Evolutionary conservation across 2,888 invertebrate species (phyloP).

Genomic region (Hypsopygia costalis): DNA sequence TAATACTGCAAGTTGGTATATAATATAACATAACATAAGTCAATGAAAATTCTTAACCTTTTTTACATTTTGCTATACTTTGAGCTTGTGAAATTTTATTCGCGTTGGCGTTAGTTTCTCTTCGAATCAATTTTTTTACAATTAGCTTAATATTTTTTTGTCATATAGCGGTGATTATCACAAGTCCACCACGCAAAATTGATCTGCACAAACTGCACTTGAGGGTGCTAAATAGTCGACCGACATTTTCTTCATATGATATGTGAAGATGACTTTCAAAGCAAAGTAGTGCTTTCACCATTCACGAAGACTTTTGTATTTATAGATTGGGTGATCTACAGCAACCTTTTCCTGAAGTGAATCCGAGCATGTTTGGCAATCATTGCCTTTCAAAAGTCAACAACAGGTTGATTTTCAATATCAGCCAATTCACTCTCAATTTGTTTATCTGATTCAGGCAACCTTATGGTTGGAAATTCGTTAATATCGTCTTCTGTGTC

Average conservation of each 20-base stretch:
- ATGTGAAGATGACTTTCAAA: constrained; percentile 1
- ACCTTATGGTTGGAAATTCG: background rate
- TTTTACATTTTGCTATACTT: background rate
- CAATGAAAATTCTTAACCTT: too few species aligned
- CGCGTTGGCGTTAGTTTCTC: background rate
- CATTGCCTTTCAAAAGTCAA: constrained; percentile 4
- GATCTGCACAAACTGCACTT: background rate
- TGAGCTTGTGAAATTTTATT: background rate
- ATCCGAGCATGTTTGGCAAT: constrained; percentile 5
- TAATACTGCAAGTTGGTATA: too few species aligned
- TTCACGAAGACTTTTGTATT: constrained; percentile 6
- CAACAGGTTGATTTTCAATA: constrained; percentile 8
- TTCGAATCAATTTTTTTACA: background rate
- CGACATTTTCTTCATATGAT: background rate
- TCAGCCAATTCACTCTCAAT: constrained; percentile 2
- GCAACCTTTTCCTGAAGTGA: constrained; percentile 1
- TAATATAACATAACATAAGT: too few species aligned
- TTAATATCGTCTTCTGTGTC: background rate
- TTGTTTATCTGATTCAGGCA: constrained; percentile 1
- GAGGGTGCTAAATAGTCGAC: background rate
- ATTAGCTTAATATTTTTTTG: background rate
- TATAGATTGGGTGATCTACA: background rate
- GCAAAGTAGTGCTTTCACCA: constrained; percentile 7
- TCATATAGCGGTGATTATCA: background rate
- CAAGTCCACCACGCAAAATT: background rate